phyloP scores from a whole-genome alignment of 1,140 invertebrate species.

The Meloidogyne exigua region DNA sequence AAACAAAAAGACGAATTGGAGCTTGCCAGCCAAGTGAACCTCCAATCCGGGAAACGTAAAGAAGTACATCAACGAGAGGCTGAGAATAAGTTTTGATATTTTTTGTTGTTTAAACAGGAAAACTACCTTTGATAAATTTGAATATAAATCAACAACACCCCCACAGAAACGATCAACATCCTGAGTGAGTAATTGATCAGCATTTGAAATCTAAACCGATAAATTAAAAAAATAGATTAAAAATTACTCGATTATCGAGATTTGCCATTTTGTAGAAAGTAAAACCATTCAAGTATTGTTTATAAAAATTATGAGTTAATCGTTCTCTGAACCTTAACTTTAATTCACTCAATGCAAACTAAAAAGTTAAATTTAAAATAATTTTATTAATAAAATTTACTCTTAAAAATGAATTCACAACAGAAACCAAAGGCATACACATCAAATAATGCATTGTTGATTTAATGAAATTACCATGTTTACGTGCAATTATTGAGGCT shows the following conservation, averaged over 20 bases:
- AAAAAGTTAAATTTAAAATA: slow-evolving; percentile 35
- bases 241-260: slow-evolving; percentile 34
- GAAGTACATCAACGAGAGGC: slow-evolving; percentile 86
- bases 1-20: slow-evolving; percentile 65
- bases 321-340: slow-evolving; percentile 85
- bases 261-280: slow-evolving; percentile 92
- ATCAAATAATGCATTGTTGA: slow-evolving; percentile 72
- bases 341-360: slow-evolving; percentile 86
- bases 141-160: slow-evolving; percentile 88
- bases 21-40: slow-evolving; percentile 76
- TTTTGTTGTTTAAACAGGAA: background rate
- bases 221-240: slow-evolving; percentile 81
- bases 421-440: slow-evolving; percentile 69
- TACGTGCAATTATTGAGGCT: slow-evolving; percentile 88
- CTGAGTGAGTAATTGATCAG: slow-evolving; percentile 90
- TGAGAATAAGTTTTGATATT: slow-evolving; percentile 55
- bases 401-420: slow-evolving; percentile 88
- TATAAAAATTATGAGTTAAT: slow-evolving; percentile 80
- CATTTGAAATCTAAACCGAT: slow-evolving; percentile 75
- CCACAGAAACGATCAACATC: slow-evolving; percentile 97
- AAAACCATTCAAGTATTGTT: slow-evolving; percentile 77
- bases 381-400: slow-evolving; percentile 60
- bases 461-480: slow-evolving; percentile 75
- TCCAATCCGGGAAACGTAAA: slow-evolving; percentile 87
- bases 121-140: slow-evolving; percentile 83